Evolutionary conservation across 1,140 invertebrate genomes (phyloP).

Genomic region (Ladona fulva): DNA sequence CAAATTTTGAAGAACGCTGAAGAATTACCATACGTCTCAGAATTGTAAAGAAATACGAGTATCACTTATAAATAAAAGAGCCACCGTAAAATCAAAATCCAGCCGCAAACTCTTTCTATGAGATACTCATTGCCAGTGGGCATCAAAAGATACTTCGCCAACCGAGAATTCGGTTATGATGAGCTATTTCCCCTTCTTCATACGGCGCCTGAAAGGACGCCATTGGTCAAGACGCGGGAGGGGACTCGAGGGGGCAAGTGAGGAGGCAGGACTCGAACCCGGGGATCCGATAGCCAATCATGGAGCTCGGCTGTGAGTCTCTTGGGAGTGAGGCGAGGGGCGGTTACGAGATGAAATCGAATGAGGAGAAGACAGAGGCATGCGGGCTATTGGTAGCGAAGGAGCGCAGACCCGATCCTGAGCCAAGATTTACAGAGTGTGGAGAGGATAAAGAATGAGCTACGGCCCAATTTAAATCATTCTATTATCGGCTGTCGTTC

Average conservation of each 20-base stretch:
- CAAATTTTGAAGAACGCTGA: too few relatives aligned
- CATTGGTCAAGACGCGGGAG: constrained; percentile 1
- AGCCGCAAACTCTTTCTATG: background rate
- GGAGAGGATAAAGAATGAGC: too few relatives aligned
- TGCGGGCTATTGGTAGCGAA: background rate
- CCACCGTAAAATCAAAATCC: background rate
- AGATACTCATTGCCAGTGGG: background rate
- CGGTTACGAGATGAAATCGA: background rate
- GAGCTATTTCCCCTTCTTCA: too few relatives aligned
- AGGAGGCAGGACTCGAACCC: background rate
- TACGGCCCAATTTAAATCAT: background rate
- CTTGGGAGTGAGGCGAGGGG: background rate
- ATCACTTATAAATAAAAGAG: too few relatives aligned
- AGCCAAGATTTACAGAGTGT: too few relatives aligned
- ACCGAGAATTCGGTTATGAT: too few relatives aligned
- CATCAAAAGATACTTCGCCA: background rate
- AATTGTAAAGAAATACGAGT: too few relatives aligned
- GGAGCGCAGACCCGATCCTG: background rate
- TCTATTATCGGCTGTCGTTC: background rate
- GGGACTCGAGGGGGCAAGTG: background rate
- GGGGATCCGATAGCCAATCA: background rate
- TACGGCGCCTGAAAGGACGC: background rate
- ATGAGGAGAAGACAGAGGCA: background rate
- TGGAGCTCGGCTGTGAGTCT: background rate
- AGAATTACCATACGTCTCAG: too few relatives aligned